phyloP scores from a whole-genome alignment of 2,888 invertebrate genomes.

The Pherbina coryleti region DNA sequence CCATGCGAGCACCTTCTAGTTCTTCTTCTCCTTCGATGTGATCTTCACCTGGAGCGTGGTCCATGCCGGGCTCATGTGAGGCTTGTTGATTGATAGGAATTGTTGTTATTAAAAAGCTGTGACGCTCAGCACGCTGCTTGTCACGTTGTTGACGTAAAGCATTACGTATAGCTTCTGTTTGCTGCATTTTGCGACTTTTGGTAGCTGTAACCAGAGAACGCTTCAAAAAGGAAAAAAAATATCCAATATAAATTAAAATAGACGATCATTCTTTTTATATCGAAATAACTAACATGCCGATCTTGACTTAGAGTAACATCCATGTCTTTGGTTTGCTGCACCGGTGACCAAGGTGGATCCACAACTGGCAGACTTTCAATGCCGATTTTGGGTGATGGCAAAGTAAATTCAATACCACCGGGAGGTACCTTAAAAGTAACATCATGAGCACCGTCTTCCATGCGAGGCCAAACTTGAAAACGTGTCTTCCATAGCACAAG shows the following conservation, averaged over 20 bases:
- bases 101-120: conserved; percentile 94
- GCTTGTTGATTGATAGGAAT: conserved; percentile 96
- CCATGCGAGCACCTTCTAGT: conserved; percentile 79
- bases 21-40: conserved; percentile 86
- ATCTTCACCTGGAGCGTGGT: conserved; percentile 75
- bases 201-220: conserved; percentile 97
- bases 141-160: conserved; percentile 97
- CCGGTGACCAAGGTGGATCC: conserved; percentile 99
- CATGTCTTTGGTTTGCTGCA: conserved; percentile 98
- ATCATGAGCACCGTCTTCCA: conserved; percentile 96
- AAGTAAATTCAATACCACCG: conserved; percentile 98
- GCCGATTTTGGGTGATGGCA: conserved; percentile 98
- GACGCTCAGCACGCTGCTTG: conserved; percentile 92
- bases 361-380: conserved; percentile 94
- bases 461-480: conserved; percentile 98
- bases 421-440: conserved; percentile 97
- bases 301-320: conserved; percentile 99
- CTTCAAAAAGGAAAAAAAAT: conserved; percentile 70
- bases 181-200: conserved; percentile 98
- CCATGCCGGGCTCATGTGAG: conserved; percentile 93
- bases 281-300: conserved; percentile 80
- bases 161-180: conserved; percentile 96
- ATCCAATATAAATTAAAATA: not conserved
- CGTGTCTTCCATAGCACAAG: conserved; percentile 96
- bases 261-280: not conserved